Base-by-base conservation (phyloP, 2,888 invertebrate species). In the Tanytarsus gracilentus region DNA sequence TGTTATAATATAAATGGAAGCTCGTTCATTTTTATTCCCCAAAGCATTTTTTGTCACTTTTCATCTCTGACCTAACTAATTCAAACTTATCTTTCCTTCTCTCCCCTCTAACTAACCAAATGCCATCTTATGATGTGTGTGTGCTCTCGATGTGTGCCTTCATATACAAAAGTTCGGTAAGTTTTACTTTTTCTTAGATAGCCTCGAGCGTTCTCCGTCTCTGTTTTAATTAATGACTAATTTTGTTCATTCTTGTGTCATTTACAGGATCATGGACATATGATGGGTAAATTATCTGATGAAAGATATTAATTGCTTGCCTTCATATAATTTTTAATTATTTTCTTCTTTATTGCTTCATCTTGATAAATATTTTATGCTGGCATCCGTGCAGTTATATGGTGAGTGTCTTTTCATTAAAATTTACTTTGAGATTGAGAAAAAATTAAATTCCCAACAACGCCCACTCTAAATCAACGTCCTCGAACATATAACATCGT, bases 251-350 rank as follows among this genome's bases (percentile, higher is more conserved):
- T 49, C 52, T 11, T 44, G 48, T 49, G 49, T 60, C n/a, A n/a
- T n/a, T n/a, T n/a, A n/a, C n/a, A n/a, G 90, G 89, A 61, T 91
- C 91, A 66, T 93, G 93, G 93, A 93, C 93, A 61, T 93, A 93
- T 74, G 93, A 93, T 71, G 93, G 93, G 65, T 92, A 91, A 70
- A 87, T 89, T 88, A 93, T 92, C 75, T 79, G 81, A n/a, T n/a
- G n/a, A n/a, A n/a, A n/a, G n/a, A n/a, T n/a, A n/a, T n/a, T n/a
- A n/a, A n/a, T n/a, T n/a, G n/a, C n/a, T n/a, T n/a, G n/a, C n/a
- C n/a, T n/a, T n/a, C 71, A 52, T 49, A 30, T 44, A 18, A 40
- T 18, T 29, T 16, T 21, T 52, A 16, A 21, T 52, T 21, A 3
- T 33, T 21, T 11, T 11, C 7, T n/a, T 18, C n/a, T n/a, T n/a